Evolutionary conservation across 2,797 vertebrate species (phyloP).

Genomic region (Alca torda): DNA sequence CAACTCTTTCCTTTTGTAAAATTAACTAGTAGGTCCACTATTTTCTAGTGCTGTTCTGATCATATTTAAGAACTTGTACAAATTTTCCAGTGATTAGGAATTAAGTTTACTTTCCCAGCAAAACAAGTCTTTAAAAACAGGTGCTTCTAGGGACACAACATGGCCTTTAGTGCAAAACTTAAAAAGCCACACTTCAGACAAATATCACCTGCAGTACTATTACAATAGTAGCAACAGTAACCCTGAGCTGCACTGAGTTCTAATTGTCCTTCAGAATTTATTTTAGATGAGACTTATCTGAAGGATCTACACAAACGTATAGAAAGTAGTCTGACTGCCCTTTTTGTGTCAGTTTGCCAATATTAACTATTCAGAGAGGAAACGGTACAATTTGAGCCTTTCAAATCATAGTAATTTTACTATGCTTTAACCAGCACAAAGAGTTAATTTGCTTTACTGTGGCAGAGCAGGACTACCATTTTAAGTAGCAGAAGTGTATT

Average conservation of each 20-base stretch:
- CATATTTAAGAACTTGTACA: neutral
- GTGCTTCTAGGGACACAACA: neutral
- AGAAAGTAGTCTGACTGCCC: neutral
- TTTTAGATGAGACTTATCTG: neutral
- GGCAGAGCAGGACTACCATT: neutral
- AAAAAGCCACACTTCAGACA: neutral
- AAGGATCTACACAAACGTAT: neutral
- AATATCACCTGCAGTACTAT: neutral
- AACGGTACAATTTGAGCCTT: neutral
- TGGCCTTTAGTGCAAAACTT: neutral
- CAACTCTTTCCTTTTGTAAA: neutral
- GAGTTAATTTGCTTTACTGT: neutral
- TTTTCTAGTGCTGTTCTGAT: neutral
- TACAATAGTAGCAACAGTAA: neutral
- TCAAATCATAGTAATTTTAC: neutral
- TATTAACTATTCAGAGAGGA: neutral
- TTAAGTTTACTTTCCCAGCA: neutral
- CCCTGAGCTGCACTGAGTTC: neutral
- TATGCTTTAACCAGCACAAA: neutral
- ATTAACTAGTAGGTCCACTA: neutral
- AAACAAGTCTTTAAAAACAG: neutral
- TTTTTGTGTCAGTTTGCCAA: neutral
- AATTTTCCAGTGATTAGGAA: neutral
- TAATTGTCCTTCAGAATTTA: neutral
- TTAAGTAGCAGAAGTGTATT: neutral